Evolutionary conservation across 2,113 vertebrate species (phyloP).

Genomic region (Dicrurus megarhynchus): DNA sequence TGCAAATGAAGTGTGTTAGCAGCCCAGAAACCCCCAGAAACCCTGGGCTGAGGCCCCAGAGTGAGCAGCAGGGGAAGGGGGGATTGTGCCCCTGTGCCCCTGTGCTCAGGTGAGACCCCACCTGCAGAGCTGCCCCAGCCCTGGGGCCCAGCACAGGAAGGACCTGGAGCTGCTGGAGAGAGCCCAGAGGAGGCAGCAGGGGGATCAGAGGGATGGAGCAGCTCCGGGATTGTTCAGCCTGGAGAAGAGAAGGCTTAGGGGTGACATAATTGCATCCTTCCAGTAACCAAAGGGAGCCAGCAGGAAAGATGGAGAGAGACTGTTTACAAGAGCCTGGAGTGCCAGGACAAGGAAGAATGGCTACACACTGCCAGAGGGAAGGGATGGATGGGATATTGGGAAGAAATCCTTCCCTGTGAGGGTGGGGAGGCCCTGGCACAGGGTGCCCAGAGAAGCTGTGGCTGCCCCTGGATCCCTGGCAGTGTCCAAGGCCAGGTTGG

Average conservation of each 20-base stretch:
- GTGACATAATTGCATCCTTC: not conserved
- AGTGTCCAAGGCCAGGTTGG: not conserved
- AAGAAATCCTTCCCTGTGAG: accelerated
- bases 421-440: accelerated
- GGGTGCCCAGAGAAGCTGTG: not conserved
- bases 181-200: not conserved
- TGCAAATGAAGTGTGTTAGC: too few relatives aligned
- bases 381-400: accelerated
- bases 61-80: not conserved
- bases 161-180: not conserved
- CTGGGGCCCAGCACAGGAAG: not conserved
- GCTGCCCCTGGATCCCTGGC: not conserved
- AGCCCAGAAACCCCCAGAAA: not conserved
- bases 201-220: not conserved
- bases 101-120: not conserved
- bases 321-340: not conserved
- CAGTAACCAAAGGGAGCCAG: not conserved
- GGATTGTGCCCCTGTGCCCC: not conserved
- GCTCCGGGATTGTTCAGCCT: not conserved
- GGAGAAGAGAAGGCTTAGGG: not conserved
- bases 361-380: accelerated
- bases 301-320: not conserved
- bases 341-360: not conserved
- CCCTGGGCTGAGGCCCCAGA: not conserved
- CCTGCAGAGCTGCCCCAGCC: not conserved